Percentiles rank a stretch among this genome's conserved stretches.
These are phyloP conservation scores for Dichetophora obliterata DNA, from an alignment of 2,888 invertebrate species.

Conservation along the genomic window DNA sequence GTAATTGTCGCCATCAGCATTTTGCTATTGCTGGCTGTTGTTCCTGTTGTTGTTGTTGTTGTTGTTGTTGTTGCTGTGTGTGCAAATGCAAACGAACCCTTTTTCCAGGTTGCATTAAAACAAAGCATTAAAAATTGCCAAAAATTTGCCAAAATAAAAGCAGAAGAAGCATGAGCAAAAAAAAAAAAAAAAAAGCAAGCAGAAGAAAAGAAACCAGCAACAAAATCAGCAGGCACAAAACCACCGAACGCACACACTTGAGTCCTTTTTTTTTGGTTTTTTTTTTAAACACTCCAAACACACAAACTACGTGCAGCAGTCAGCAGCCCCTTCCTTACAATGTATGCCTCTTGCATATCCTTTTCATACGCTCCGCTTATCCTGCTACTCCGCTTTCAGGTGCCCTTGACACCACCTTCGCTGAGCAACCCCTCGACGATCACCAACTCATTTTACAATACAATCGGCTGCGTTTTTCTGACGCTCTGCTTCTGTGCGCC, in stretches of 20 bases:
- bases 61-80: not conserved
- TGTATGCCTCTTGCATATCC: conserved; percentile 23
- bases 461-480: conserved; percentile 4
- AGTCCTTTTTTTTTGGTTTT: conserved; percentile 18
- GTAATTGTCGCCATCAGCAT: conserved; percentile 17
- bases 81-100: conserved; percentile 18
- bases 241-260: conserved; percentile 23
- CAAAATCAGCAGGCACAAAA: conserved; percentile 18
- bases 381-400: not conserved
- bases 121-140: conserved; percentile 49
- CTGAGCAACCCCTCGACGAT: conserved; percentile 40
- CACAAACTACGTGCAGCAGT: conserved; percentile 4
- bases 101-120: conserved; percentile 41
- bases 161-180: no score
- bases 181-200: not conserved
- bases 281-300: not conserved
- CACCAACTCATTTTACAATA: conserved; percentile 46
- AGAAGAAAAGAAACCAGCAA: conserved; percentile 13
- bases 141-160: conserved; percentile 46
- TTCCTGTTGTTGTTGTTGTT: not conserved
- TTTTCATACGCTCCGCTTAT: conserved; percentile 17
- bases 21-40: conserved; percentile 12
- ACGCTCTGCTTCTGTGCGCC: conserved; percentile 24
- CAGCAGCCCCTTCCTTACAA: not conserved
- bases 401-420: not conserved